Evolutionary conservation across 2,888 invertebrate species (phyloP), one percentile per base, ranked within the genome.

Genomic region (Sepioteuthis lessoniana): DNA sequence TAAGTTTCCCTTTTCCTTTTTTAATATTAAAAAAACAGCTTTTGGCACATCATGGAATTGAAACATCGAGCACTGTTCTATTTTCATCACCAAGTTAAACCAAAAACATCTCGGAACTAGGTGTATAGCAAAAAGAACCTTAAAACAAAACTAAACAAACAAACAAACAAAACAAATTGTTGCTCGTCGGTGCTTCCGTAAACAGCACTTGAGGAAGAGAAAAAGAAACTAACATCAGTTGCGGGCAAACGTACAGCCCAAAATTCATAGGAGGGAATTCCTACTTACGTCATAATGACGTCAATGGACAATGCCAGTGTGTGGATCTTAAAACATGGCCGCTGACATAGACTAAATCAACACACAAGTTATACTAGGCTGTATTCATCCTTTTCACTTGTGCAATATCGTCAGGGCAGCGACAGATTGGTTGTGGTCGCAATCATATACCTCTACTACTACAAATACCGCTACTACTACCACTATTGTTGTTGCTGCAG

Each of bases 221-320:
- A 35, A 76, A 35, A 76, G 35, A n/a, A 19, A 35, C 76, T 76
- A n/a, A 76, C n/a, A n/a, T 76, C 76, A 76, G 76, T 76, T 16
- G 76, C 76, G 76, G 76, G 76, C 76, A 76, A 76, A 76, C 76
- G 76, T 35, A 13, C n/a, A 76, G 35, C 76, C 76, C 35, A n/a
- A 35, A n/a, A 76, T 76, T 76, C n/a, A 76, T 31, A 91, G 91
- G 93, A 93, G 93, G 93, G 93, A 93, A 93, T 93, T 50, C 93
- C 93, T 93, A 47, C 93, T 50, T 93, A 55, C 93, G 93, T 93
- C 46, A 50, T 50, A 47, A 93, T 93, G 93, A 93, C 93, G 93
- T 93, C 93, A 93, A 93, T 93, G 35, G 47, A 37, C n/a, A 31
- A 21, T 35, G 35, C 93, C 37, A 10, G 91, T 42, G 91, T 91